Evolutionary conservation across 2,113 vertebrate genomes (phyloP), one percentile per base, ranked within the genome.

Genomic region (Callithrix jacchus): DNA sequence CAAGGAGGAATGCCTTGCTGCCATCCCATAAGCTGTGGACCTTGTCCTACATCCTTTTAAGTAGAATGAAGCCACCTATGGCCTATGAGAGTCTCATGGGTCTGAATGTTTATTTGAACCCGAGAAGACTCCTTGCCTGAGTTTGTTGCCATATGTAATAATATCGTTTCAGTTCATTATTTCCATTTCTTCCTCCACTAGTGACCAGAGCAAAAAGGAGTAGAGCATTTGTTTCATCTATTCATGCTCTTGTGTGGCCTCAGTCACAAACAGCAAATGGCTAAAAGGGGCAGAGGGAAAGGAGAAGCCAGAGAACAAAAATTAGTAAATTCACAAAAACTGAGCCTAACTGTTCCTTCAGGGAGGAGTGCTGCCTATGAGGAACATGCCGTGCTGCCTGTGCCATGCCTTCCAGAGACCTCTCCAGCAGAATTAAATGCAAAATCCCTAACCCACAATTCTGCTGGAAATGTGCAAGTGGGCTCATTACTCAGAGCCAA

Each of bases 401-500:
- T 25, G 35, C 89, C 47, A 2, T 5, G 84, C 76, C 92, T 92
- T 77, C 52, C 52, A 47, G 49, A 79, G 87, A 54, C 86, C 76
- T 86, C 35, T 83, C 20, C 66, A 93, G 64, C 92, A 0, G 73
- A 37, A 95, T 96, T 52, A 98, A 96, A 86, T 37, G 35, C 81
- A 83, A 96, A 98, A 97, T 64, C 97, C 96, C 77, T 61, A 70
- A 3, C 90, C 97, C 97, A 97, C 94, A 45, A 93, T 93, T 97
- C 92, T 80, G 95, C 37, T 98, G 96, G 93, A 97, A 93, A 93
- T 68, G 79, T 92, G 91, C 97, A 98, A 98, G 70, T 8, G 45
- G 94, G 93, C 89, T 97, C 86, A 97, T 98, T 95, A 93, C 97
- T 98, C 86, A 74, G 97, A 97, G 96, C 93, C 97, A 97, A 96